phyloP scores from a whole-genome alignment of 2,888 invertebrate genomes.

The Drosophila barbarae region DNA sequence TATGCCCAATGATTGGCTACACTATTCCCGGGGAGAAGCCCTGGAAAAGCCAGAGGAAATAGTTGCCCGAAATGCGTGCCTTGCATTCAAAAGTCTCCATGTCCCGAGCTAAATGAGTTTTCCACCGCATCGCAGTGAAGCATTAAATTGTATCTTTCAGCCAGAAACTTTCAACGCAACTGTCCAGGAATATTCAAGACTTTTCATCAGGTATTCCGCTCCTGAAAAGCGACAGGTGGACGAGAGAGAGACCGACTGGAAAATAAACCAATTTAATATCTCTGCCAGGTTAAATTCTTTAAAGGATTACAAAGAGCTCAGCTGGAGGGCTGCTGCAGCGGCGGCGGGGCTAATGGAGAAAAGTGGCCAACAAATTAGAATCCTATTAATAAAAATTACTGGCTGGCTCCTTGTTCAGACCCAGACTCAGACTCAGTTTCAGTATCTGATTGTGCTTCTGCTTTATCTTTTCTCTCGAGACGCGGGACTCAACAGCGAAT shows the following conservation, averaged over 20 bases:
- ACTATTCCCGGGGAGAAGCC: constrained; percentile 40
- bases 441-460: constrained; percentile 3
- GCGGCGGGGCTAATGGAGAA: constrained; percentile 21
- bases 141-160: constrained; percentile 70
- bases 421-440: constrained; percentile 1
- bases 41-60: constrained; percentile 8
- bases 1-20: constrained; percentile 69
- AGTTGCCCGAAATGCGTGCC: constrained; percentile 52
- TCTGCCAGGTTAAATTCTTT: constrained; percentile 7
- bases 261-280: constrained; percentile 15
- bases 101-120: constrained; percentile 52
- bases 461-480: constrained; percentile 4
- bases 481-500: constrained; percentile 29
- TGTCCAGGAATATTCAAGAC: constrained; percentile 30
- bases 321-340: neutral
- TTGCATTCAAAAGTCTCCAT: constrained; percentile 42
- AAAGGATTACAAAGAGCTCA: constrained; percentile 6
- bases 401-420: constrained; percentile 7
- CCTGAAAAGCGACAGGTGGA: constrained; percentile 25
- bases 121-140: constrained; percentile 56
- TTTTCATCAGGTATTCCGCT: constrained; percentile 8
- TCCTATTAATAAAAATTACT: constrained; percentile 57
- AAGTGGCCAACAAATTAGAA: constrained; percentile 48
- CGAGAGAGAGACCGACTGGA: neutral
- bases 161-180: constrained; percentile 33